These are phyloP conservation scores for Rhizoglyphus robini DNA, from an alignment of 1,140 invertebrate species.

Conservation along the genomic window DNA sequence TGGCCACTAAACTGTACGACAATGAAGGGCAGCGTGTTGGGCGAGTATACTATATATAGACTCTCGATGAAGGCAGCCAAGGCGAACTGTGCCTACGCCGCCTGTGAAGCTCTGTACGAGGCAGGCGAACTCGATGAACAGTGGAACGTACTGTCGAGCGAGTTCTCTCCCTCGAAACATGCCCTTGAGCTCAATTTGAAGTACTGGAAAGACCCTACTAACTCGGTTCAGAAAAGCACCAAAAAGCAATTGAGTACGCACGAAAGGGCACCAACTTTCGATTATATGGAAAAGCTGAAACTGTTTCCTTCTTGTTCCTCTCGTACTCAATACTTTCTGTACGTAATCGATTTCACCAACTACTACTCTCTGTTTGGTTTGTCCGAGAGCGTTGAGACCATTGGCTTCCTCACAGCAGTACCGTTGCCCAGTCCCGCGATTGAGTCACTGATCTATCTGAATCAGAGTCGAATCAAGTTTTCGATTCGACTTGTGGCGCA, in stretches of 20 bases:
- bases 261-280: neutral
- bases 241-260: neutral
- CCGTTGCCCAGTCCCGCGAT: too few species aligned
- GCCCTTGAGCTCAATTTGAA: neutral
- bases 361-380: neutral
- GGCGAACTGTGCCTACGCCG: slow-evolving; percentile 35
- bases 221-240: too few species aligned
- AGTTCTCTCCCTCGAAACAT: slow-evolving; percentile 30
- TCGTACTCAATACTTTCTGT: neutral
- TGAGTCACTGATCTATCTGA: neutral
- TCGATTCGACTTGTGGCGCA: neutral
- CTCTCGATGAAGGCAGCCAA: slow-evolving; percentile 32
- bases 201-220: too few species aligned
- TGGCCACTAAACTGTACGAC: slow-evolving; percentile 38
- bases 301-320: neutral
- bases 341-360: neutral
- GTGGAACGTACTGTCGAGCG: neutral
- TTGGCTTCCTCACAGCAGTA: too few species aligned
- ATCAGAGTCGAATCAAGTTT: neutral
- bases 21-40: slow-evolving; percentile 37
- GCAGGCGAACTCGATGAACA: slow-evolving; percentile 27
- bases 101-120: slow-evolving; percentile 34
- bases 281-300: too few species aligned
- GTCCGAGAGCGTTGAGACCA: neutral
- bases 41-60: slow-evolving; percentile 31